phyloP scores from a whole-genome alignment of 2,888 invertebrate species.

The Spilarctia lutea region DNA sequence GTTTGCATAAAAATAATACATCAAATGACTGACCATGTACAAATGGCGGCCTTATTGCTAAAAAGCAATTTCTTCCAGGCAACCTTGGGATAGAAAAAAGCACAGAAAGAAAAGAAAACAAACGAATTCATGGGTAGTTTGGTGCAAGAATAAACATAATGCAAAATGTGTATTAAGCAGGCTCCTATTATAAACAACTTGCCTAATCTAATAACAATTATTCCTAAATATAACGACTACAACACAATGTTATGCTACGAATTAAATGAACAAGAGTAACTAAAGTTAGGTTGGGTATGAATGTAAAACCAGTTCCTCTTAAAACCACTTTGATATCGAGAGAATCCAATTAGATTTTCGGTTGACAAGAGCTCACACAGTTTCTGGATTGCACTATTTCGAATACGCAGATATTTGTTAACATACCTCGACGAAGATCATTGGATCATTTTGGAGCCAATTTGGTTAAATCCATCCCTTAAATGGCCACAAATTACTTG shows the following conservation, averaged over 20 bases:
- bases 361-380: neutral
- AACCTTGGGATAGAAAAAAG: too few species aligned
- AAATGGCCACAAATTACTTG: too few species aligned
- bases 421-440: neutral
- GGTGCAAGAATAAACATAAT: too few species aligned
- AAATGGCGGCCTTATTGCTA: too few species aligned
- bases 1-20: too few species aligned
- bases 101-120: too few species aligned
- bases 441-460: neutral
- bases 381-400: neutral
- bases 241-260: too few species aligned
- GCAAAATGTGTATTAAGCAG: too few species aligned
- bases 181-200: too few species aligned
- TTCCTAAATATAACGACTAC: neutral
- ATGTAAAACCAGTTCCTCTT: neutral
- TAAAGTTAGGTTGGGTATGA: neutral
- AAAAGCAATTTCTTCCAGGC: too few species aligned
- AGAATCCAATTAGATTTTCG: neutral
- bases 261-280: neutral
- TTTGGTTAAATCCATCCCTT: neutral
- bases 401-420: neutral
- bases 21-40: too few species aligned
- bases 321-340: neutral
- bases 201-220: neutral
- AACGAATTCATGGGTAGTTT: too few species aligned